A percentile compares a stretch with the other conserved stretches of the same genome.
Evolutionary conservation across 2,113 vertebrate genomes (phyloP).

Genomic region (Channa maculata): DNA sequence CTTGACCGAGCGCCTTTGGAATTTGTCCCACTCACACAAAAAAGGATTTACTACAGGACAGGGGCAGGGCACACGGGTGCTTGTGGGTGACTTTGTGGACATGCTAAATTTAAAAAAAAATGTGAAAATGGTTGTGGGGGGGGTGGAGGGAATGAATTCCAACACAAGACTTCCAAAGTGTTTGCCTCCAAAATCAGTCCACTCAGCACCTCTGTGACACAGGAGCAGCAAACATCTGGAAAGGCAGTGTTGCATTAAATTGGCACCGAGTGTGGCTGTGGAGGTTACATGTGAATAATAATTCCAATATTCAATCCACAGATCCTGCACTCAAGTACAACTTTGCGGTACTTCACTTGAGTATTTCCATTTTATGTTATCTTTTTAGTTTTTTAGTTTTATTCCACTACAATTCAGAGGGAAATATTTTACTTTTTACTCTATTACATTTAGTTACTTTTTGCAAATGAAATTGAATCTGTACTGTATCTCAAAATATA

Average conservation of each 20-base stretch:
- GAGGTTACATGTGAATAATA: too few relatives aligned
- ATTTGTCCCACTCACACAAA: slow-evolving; percentile 21
- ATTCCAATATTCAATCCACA: too few relatives aligned
- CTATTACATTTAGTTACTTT: too few relatives aligned
- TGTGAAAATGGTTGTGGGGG: background rate
- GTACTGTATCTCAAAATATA: too few relatives aligned
- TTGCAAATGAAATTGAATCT: too few relatives aligned
- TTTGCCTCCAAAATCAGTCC: background rate
- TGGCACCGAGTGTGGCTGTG: too few relatives aligned
- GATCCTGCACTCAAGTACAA: too few relatives aligned
- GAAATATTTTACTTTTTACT: too few relatives aligned
- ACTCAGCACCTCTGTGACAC: background rate
- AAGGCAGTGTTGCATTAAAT: background rate
- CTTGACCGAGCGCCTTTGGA: slow-evolving; percentile 54
- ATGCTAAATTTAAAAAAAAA: slow-evolving; percentile 12
- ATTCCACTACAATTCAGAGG: too few relatives aligned
- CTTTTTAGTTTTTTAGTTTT: too few relatives aligned
- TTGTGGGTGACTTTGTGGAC: slow-evolving; percentile 29
- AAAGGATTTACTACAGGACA: slow-evolving; percentile 7
- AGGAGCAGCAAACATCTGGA: background rate
- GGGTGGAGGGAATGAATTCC: background rate
- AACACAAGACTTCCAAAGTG: background rate
- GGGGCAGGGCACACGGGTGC: background rate
- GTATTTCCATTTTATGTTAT: too few relatives aligned
- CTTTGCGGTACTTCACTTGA: too few relatives aligned